phyloP scores from a whole-genome alignment of 2,797 vertebrate species.

The Lepus oiostolus region DNA sequence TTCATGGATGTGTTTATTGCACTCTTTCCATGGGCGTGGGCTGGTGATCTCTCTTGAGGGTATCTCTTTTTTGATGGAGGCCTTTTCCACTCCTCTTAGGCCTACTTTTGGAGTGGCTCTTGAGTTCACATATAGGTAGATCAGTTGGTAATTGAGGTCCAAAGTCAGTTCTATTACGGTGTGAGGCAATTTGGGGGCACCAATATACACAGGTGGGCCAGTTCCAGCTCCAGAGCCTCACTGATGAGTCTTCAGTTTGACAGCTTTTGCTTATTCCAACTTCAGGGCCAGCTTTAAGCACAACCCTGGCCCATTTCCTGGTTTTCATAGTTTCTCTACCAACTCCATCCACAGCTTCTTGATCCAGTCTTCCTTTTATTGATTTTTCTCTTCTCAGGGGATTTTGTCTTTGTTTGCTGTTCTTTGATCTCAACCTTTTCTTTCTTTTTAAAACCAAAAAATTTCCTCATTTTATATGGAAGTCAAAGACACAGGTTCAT shows the following conservation, averaged over 20 bases:
- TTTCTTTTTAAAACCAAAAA: constrained; percentile 51
- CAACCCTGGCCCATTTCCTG: not conserved
- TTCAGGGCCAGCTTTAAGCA: not conserved
- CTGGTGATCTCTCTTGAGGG: not conserved
- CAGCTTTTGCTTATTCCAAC: not conserved
- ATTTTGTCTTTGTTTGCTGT: constrained; percentile 39
- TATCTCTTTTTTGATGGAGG: not conserved
- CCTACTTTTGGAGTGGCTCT: constrained; percentile 31
- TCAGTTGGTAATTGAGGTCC: not conserved
- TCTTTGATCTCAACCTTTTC: constrained; percentile 46
- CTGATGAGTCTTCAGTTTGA: not conserved
- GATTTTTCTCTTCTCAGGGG: not conserved
- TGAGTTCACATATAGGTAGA: not conserved
- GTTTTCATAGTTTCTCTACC: not conserved
- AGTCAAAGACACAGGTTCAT: not conserved
- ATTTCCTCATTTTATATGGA: constrained; percentile 20
- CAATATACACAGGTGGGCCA: not conserved
- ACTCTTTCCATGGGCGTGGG: not conserved
- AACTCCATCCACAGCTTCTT: not conserved
- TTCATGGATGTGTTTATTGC: not conserved
- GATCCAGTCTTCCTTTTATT: not conserved
- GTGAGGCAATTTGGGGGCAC: not conserved
- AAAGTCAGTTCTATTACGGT: not conserved
- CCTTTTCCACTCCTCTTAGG: not conserved
- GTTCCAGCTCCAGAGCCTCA: not conserved